A percentile compares a stretch with the other conserved stretches of the same genome.
phyloP scores from a whole-genome alignment of 30 jellyfish, hydroid and myxozoan genomes.

The Pseudorhiza aurosa region DNA sequence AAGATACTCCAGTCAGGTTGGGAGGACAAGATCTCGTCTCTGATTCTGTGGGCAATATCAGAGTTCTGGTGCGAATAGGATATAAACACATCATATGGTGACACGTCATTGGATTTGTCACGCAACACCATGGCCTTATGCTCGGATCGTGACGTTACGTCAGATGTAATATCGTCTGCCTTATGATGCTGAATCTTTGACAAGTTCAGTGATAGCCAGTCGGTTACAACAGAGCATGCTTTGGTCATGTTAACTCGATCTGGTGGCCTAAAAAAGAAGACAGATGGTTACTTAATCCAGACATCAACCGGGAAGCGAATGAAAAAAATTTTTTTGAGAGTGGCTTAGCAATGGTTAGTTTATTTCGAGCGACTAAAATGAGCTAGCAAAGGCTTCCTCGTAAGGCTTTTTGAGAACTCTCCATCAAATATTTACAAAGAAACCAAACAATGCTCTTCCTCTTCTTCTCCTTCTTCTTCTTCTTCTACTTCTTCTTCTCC shows the following conservation, averaged over 20 bases:
- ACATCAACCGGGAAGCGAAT: no score
- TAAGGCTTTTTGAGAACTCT: no score
- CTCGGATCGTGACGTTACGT: background rate
- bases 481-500: no score
- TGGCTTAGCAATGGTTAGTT: no score
- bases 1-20: conserved; percentile 68
- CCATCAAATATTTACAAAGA: no score
- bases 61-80: conserved; percentile 63
- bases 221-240: conserved; percentile 39
- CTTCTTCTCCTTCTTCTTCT: no score
- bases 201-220: conserved; percentile 42
- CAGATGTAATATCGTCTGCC: background rate
- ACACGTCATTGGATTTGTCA: background rate
- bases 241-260: conserved; percentile 28
- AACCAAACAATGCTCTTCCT: no score
- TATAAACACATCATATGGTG: conserved; percentile 63
- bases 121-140: background rate
- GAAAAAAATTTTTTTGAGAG: no score
- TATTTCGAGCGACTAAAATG: no score
- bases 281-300: no score
- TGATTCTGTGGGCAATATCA: conserved; percentile 44
- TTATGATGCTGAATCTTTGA: conserved; percentile 21
- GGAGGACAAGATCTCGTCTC: background rate
- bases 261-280: conserved; percentile 32
- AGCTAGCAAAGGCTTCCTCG: no score